Base-by-base conservation (phyloP, 1,140 invertebrate genomes). In the Musca domestica region DNA sequence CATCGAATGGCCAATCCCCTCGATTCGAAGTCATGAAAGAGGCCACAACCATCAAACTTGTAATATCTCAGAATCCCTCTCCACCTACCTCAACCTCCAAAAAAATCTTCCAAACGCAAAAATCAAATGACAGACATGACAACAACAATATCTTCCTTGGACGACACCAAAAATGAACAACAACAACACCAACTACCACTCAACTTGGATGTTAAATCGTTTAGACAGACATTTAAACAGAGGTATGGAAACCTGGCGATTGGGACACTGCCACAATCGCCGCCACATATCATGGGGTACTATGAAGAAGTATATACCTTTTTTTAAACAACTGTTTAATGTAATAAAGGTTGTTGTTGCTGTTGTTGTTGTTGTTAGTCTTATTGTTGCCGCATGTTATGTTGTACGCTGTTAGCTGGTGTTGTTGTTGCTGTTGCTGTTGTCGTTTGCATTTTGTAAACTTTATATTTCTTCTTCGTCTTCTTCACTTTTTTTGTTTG, bases 301-400 rank as follows among this genome's bases (percentile, higher is more conserved):
- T 41, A 41, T 41, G 34, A 41, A 41, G 34, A 41, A 61, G 56
- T 61, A 61, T 41, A 27, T 41, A 41, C 34, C 34, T 41, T 41
- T 41, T 61, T 34, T 61, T 6, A 61, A 61, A 61, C 56, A 61
- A 61, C 56, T 61, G 56, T 61, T 61, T 61, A 61, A 61, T 61
- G 56, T 61, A 41, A 61, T 61, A 61, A 61, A 51, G 12, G 48
- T 22, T 51, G 48, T 19, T 51, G 48, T 51, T 51, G 48, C 20
- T 51, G 48, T 14, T 51, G 6, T 7, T 51, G 20, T 51, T 46
- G 3, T 56, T 56, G 17, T 56, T 56, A 14, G 10, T 10, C n/a
- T 25, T 14, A 20, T 10, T 9, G n/a, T n/a, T 61, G n/a, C 34
- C 54, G 25, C 3, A 30, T 58, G 23, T 61, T 61, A 17, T 61